Evolutionary conservation across 2,888 invertebrate species (phyloP).

Genomic region (Dromius quadrimaculatus): DNA sequence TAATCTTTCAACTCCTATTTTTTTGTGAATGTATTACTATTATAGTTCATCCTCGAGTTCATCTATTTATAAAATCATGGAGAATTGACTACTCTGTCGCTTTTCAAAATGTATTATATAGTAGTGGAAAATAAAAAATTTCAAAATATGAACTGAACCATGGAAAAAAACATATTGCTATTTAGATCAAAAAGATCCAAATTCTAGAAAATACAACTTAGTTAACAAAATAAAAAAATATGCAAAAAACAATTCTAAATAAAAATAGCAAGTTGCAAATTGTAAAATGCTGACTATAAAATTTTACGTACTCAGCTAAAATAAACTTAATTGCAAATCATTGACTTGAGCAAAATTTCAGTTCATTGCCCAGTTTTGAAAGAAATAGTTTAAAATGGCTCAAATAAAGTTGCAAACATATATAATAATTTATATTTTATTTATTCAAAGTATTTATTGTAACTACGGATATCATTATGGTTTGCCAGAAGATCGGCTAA

Average conservation of each 20-base stretch:
- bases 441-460: background rate
- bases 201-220: no score
- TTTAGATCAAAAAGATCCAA: no score
- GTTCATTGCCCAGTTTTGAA: slow-evolving; percentile 1
- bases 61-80: no score
- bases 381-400: slow-evolving; percentile 5
- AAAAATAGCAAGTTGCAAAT: slow-evolving; percentile 9
- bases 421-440: background rate
- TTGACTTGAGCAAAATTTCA: background rate
- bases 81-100: no score
- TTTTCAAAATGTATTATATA: no score
- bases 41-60: no score
- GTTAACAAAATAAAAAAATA: no score
- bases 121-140: no score
- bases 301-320: slow-evolving; percentile 1
- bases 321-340: background rate
- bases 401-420: background rate
- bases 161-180: no score
- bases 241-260: slow-evolving; percentile 6
- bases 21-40: no score
- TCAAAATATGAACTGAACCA: no score
- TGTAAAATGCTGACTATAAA: background rate
- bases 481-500: background rate
- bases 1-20: no score
- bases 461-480: background rate